Base-by-base conservation (phyloP, 2,113 vertebrate species). In the Nerophis lumbriciformis region DNA sequence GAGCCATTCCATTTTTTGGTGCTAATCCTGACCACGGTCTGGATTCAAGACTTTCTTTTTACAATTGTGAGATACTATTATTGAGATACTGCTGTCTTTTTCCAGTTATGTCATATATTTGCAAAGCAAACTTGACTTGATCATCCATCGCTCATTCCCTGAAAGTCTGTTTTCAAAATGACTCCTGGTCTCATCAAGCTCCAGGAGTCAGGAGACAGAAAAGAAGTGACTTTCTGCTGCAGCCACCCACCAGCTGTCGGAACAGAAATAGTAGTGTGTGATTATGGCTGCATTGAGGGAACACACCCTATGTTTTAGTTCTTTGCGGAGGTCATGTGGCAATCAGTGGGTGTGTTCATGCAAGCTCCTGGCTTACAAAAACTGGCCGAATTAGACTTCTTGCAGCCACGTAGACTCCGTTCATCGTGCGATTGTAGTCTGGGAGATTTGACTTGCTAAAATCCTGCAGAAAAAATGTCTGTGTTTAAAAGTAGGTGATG, bases 231-330 rank as follows among this genome's bases (percentile, higher is more conserved):
- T 87, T 84, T 80, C 80, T 74, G 67, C 79, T 79, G 66, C 80
- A 85, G 82, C 80, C 78, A 74, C 83, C 88, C 82, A 87, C 87
- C 90, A 89, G 90, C 88, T 90, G 88, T 84, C 72, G 65, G 76
- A 73, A 66, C 87, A 81, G 76, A 90, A 90, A 91, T 90, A 91
- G 89, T 81, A 91, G 79, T 79, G 68, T 90, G 80, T 91, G 82
- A 91, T 91, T 90, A 90, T 81, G 85, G 81, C 77, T 80, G 74
- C 60, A 67, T 76, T 54, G 78, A 82, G 84, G 85, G 86, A 88
- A 88, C 89, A 89, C 89, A 89, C 90, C 90, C 89, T 82, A 83
- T 88, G 83, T 90, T 89, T 90, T 89, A 90, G 76, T 83, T 83
- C 80, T 84, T 83, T 85, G 79, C 76, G 57, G 86, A 85, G 88